phyloP scores from a whole-genome alignment of 1,140 invertebrate species.

The Dysdera silvatica region DNA sequence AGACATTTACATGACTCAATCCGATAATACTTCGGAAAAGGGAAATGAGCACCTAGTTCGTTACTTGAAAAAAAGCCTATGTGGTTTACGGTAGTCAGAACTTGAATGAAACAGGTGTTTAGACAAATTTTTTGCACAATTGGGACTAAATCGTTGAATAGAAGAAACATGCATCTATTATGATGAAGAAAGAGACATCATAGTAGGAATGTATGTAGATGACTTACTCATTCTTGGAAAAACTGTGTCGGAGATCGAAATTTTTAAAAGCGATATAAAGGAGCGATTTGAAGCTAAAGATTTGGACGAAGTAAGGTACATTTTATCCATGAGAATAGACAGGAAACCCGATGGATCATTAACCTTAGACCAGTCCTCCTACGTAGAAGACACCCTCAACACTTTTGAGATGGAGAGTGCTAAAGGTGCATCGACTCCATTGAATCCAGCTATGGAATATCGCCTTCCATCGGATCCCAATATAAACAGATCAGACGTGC shows the following conservation, averaged over 20 bases:
- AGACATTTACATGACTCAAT: slow-evolving; percentile 43
- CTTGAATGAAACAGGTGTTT: slow-evolving; percentile 40
- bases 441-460: slow-evolving; percentile 32
- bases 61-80: slow-evolving; percentile 42
- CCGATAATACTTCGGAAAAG: slow-evolving; percentile 39
- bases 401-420: slow-evolving; percentile 37
- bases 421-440: slow-evolving; percentile 37
- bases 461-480: neutral
- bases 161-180: slow-evolving; percentile 7
- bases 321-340: neutral
- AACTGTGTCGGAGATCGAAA: slow-evolving; percentile 27
- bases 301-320: neutral
- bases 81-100: slow-evolving; percentile 46
- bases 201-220: slow-evolving; percentile 27
- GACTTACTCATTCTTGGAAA: slow-evolving; percentile 17
- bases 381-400: slow-evolving; percentile 21
- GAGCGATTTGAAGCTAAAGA: slow-evolving; percentile 9
- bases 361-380: slow-evolving; percentile 14
- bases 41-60: slow-evolving; percentile 28
- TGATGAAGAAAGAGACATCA: neutral
- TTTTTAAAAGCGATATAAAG: slow-evolving; percentile 26
- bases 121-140: slow-evolving; percentile 17
- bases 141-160: neutral
- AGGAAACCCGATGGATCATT: neutral
- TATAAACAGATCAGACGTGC: slow-evolving; percentile 20